Evolutionary conservation across 2,113 vertebrate species (phyloP), one percentile per base, ranked within the genome.

Genomic region (Cercopithecus mona): DNA sequence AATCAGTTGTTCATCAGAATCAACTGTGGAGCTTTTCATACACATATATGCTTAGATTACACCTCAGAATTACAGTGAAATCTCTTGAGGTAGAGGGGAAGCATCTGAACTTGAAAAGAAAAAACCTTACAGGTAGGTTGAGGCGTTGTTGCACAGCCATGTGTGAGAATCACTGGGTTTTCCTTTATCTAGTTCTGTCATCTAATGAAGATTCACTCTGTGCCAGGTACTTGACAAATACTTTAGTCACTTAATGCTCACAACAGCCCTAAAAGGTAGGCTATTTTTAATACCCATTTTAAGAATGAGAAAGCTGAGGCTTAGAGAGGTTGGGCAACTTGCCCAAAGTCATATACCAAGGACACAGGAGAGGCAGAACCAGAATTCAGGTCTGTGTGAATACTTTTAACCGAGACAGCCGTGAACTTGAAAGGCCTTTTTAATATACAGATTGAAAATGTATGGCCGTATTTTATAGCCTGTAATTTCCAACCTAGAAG

Each of bases 401-500:
- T 86, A 43, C 48, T 32, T 52, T 90, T 83, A 91, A 86, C 38
- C 1, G 0, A 8, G 18, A 81, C n/a, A 90, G 43, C 61, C n/a
- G 83, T 84, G 68, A 88, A 91, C 72, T 52, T 82, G 45, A 92
- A 96, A 75, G 79, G 32, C 30, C 83, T 70, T 93, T 94, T 88
- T 84, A 96, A 92, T 95, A 85, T 61, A 95, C 38, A 92, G 80
- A 70, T 82, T 94, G 87, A 81, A 95, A 96, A 92, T 78, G 68
- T 83, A 55, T 81, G 50, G n/a, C 72, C 90, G 25, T 98, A 55
- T 90, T 97, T 97, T 97, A 97, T 97, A 90, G 93, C 57, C 57
- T 96, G 40, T 91, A 93, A 94, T 93, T 97, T 98, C 78, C 38
- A 83, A 73, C 90, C 82, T 72, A 96, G 94, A 96, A 92, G 48